A percentile compares a stretch with the other conserved stretches of the same genome.
Evolutionary conservation across 2,797 vertebrate species (phyloP).

Genomic region (Pseudochromis fuscus): DNA sequence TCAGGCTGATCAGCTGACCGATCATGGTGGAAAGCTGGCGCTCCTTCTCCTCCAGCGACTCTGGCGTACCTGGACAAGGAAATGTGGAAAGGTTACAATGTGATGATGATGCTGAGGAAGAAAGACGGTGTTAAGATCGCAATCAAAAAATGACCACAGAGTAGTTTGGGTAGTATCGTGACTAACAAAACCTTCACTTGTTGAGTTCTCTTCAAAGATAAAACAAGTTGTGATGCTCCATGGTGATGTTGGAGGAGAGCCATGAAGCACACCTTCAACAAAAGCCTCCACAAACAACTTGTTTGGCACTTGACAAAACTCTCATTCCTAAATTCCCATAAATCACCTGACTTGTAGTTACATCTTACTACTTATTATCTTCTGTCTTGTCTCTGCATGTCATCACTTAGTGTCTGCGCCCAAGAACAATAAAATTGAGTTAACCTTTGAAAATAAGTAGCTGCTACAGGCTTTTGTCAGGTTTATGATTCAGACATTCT

Average conservation of each 20-base stretch:
- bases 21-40: slow-evolving; percentile 95
- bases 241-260: neutral
- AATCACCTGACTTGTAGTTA: slow-evolving; percentile 44
- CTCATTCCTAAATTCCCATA: slow-evolving; percentile 41
- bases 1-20: slow-evolving; percentile 93
- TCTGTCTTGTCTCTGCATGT: slow-evolving; percentile 60
- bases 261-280: neutral
- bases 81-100: neutral
- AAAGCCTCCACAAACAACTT: neutral
- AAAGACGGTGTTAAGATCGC: too few species aligned
- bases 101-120: neutral
- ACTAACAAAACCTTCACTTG: too few species aligned
- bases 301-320: slow-evolving; percentile 14
- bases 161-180: neutral
- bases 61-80: slow-evolving; percentile 88
- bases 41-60: slow-evolving; percentile 95
- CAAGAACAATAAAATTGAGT: slow-evolving; percentile 68
- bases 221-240: neutral
- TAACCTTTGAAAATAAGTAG: slow-evolving; percentile 54
- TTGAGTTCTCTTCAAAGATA: neutral
- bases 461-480: slow-evolving; percentile 58
- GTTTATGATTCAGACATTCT: slow-evolving; percentile 64
- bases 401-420: slow-evolving; percentile 45
- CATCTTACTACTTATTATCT: slow-evolving; percentile 61
- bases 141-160: neutral